These are phyloP conservation scores for Andrena haemorrhoa DNA, from an alignment of 2,888 invertebrate genomes.

Conservation along the genomic window DNA sequence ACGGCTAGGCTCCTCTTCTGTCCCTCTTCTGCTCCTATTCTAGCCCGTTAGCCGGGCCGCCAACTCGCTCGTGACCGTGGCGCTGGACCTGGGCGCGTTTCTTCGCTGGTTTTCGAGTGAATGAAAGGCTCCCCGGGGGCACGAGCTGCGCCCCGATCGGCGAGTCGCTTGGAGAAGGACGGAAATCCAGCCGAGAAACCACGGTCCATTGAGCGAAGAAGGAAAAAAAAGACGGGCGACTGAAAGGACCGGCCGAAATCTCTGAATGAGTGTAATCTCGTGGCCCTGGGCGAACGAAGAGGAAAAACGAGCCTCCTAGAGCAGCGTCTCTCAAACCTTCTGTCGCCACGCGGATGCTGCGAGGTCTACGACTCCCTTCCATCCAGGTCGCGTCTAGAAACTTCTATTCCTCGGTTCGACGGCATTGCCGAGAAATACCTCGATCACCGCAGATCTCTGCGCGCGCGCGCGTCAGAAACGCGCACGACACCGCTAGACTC, in stretches of 20 bases:
- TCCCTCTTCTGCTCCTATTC: conserved; percentile 11
- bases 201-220: conserved; percentile 59
- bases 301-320: conserved; percentile 33
- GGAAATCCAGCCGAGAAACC: conserved; percentile 54
- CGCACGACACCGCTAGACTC: not conserved
- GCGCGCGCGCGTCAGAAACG: no score
- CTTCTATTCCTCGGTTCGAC: no score
- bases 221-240: conserved; percentile 43
- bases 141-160: conserved; percentile 52
- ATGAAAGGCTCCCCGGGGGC: conserved; percentile 70
- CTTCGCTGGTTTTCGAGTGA: conserved; percentile 45
- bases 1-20: not conserved
- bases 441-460: no score
- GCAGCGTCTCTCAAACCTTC: conserved; percentile 39
- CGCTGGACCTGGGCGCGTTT: conserved; percentile 2
- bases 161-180: conserved; percentile 35
- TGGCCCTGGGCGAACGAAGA: conserved; percentile 59
- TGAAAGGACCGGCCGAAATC: conserved; percentile 74
- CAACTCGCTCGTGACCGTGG: not conserved
- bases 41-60: not conserved
- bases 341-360: no score
- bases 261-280: conserved; percentile 83
- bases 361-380: no score
- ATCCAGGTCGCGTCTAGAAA: no score
- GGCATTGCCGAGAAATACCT: no score